These are phyloP conservation scores for Smithornis capensis DNA, from an alignment of 2,113 vertebrate species.

Conservation along the genomic window DNA sequence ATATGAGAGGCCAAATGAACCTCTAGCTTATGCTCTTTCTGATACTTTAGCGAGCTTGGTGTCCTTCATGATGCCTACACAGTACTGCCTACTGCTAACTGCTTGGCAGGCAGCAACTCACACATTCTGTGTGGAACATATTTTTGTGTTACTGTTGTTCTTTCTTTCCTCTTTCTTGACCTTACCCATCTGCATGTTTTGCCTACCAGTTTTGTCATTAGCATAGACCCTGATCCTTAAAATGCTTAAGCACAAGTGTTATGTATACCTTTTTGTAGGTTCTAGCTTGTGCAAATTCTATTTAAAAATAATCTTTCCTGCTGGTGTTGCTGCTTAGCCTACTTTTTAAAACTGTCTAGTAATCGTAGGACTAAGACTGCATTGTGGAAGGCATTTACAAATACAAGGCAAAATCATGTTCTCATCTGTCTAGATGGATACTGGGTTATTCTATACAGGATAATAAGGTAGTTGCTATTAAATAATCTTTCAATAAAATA, in stretches of 20 bases:
- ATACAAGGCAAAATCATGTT: background rate
- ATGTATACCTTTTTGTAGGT: background rate
- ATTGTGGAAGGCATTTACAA: background rate
- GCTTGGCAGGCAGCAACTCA: conserved; percentile 43
- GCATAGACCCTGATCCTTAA: background rate
- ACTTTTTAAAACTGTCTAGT: background rate
- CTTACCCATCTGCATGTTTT: conserved; percentile 60
- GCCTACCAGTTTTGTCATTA: conserved; percentile 27
- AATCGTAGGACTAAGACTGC: background rate
- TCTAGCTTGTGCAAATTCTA: background rate
- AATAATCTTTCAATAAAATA: background rate
- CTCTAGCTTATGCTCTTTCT: background rate
- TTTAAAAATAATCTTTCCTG: background rate
- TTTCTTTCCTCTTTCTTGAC: conserved; percentile 33
- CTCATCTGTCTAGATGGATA: background rate
- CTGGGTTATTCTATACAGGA: background rate
- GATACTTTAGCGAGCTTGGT: background rate
- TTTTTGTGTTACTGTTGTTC: conserved; percentile 9
- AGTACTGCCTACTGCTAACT: conserved; percentile 35
- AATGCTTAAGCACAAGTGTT: background rate
- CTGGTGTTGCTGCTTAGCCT: background rate
- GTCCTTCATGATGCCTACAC: background rate
- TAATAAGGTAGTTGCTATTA: background rate
- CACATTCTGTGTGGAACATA: conserved; percentile 50
- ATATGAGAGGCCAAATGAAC: background rate